A percentile compares a stretch with the other conserved stretches of the same genome.
phyloP scores from a whole-genome alignment of 2,797 vertebrate species.

The Gallirallus australis region DNA sequence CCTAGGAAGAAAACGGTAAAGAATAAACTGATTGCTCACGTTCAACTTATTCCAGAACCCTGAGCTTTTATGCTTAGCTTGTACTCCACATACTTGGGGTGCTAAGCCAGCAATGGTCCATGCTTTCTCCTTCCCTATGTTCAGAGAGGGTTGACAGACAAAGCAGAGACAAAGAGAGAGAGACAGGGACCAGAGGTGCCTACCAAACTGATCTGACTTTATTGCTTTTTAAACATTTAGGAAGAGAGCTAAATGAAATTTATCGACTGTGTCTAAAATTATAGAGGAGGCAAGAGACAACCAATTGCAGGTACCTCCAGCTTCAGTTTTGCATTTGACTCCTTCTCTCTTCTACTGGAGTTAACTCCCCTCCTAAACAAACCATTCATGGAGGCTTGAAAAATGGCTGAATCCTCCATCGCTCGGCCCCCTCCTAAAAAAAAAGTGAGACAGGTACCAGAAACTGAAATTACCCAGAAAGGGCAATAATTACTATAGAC shows the following conservation, averaged over 20 bases:
- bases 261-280: constrained; percentile 48
- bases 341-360: constrained; percentile 78
- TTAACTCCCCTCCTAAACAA: constrained; percentile 78
- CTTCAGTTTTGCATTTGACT: constrained; percentile 72
- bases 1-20: constrained; percentile 46
- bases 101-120: background rate
- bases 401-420: constrained; percentile 76
- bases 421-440: constrained; percentile 75
- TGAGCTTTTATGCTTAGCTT: constrained; percentile 4
- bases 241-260: constrained; percentile 60
- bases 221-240: constrained; percentile 36
- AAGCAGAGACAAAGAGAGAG: constrained; percentile 13
- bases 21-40: background rate
- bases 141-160: background rate
- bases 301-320: constrained; percentile 70
- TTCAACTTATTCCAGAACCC: background rate
- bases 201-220: background rate
- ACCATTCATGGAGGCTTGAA: constrained; percentile 77
- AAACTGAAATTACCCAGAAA: constrained; percentile 69
- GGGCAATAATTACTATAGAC: constrained; percentile 66
- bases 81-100: background rate
- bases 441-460: constrained; percentile 77
- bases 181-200: constrained; percentile 24
- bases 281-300: constrained; percentile 74
- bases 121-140: background rate